Conservation (phyloP, 1,140 invertebrate genomes). For the Brachionus asplanchnoidis region DNA sequence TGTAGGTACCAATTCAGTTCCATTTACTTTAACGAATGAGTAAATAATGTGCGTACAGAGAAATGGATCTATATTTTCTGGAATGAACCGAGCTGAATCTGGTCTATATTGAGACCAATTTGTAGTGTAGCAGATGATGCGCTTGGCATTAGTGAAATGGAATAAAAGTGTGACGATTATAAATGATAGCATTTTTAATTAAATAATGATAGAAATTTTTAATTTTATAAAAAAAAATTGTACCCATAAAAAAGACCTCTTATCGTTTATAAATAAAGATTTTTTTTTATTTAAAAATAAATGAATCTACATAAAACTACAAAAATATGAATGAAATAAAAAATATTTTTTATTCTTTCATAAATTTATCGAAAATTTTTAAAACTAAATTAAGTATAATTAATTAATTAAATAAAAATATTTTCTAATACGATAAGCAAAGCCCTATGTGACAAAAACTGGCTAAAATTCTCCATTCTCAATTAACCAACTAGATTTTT, state of each 20-base stretch:
- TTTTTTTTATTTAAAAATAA: not conserved
- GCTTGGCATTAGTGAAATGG: not conserved
- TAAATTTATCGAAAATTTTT: no score
- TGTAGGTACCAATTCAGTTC: slow-evolving; percentile 56
- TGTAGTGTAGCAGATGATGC: slow-evolving; percentile 76
- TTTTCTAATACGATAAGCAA: no score
- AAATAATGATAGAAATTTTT: not conserved
- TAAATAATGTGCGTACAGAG: slow-evolving; percentile 91
- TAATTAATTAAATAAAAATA: no score
- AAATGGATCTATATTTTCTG: slow-evolving; percentile 74
- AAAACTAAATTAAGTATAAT: no score
- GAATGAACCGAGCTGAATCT: slow-evolving; percentile 74
- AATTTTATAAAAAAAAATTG: not conserved
- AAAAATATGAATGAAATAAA: no score
- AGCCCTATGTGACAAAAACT: no score
- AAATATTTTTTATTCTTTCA: no score
- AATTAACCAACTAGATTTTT: no score
- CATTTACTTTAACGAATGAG: slow-evolving; percentile 71
- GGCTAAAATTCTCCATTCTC: no score
- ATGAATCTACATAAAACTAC: no score
- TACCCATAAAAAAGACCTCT: not conserved
- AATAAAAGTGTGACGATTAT: not conserved
- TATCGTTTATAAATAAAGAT: not conserved
- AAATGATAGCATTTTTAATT: not conserved
- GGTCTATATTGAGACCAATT: slow-evolving; percentile 86